These are phyloP conservation scores for Agriotes lineatus DNA, from an alignment of 2,888 invertebrate genomes.

Conservation along the genomic window DNA sequence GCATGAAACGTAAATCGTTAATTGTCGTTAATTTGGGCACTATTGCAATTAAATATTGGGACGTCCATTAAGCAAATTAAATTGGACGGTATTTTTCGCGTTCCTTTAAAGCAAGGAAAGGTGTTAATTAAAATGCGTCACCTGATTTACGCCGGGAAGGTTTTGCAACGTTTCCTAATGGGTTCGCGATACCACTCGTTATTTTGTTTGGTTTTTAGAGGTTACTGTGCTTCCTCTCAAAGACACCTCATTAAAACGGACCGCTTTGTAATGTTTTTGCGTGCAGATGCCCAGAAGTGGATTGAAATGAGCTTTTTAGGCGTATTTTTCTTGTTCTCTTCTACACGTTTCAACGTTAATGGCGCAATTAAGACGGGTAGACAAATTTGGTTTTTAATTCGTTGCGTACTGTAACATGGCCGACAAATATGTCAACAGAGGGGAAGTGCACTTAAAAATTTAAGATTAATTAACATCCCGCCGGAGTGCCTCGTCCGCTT, in stretches of 20 bases:
- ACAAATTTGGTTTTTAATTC: slow-evolving; percentile 19
- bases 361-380: slow-evolving; percentile 18
- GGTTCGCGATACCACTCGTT: slow-evolving; percentile 1
- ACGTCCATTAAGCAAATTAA: not conserved
- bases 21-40: not conserved
- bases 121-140: not conserved
- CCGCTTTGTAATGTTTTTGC: slow-evolving; percentile 8
- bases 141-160: not conserved
- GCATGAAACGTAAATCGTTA: slow-evolving; percentile 3
- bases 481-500: not conserved
- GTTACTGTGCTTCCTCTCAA: not conserved
- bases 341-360: slow-evolving; percentile 13
- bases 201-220: slow-evolving; percentile 1
- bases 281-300: not conserved
- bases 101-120: not conserved
- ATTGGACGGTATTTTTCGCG: not conserved
- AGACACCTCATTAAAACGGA: slow-evolving; percentile 13
- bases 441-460: not conserved
- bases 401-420: not conserved
- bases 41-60: not conserved
- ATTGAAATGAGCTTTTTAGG: not conserved
- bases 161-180: not conserved
- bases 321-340: slow-evolving; percentile 9
- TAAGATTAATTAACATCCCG: not conserved
- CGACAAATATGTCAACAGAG: slow-evolving; percentile 1